A percentile compares a stretch with the other conserved stretches of the same genome.
These are phyloP conservation scores for Ctenicera cuprea DNA, from an alignment of 2,888 invertebrate genomes.

Conservation along the genomic window DNA sequence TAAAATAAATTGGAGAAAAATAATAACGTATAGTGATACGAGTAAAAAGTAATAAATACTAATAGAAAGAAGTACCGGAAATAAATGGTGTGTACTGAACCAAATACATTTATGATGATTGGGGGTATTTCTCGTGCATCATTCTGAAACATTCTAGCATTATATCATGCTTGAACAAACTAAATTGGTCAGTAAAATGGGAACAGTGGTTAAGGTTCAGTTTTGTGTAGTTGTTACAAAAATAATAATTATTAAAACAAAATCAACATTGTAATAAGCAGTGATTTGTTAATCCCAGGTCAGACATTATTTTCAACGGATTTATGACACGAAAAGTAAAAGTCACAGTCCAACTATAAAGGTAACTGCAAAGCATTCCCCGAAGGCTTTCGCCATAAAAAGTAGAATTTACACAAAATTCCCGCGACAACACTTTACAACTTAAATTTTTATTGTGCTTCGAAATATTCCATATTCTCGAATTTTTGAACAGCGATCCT, in stretches of 20 bases:
- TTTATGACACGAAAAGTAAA: slow-evolving; percentile 14
- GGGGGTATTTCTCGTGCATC: slow-evolving; percentile 23
- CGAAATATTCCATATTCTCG: not conserved
- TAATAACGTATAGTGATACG: not conserved
- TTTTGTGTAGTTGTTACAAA: not conserved
- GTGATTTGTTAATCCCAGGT: slow-evolving; percentile 6
- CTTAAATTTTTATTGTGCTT: slow-evolving; percentile 26
- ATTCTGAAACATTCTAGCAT: slow-evolving; percentile 5
- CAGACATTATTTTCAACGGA: not conserved
- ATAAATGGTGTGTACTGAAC: slow-evolving; percentile 13
- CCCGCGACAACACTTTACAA: slow-evolving; percentile 13
- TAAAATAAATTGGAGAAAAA: slow-evolving; percentile 1
- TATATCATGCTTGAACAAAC: slow-evolving; percentile 8
- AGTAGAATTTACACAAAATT: slow-evolving; percentile 7
- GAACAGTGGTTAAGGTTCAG: not conserved
- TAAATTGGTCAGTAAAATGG: slow-evolving; percentile 2
- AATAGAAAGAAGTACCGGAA: not conserved
- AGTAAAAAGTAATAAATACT: slow-evolving; percentile 13
- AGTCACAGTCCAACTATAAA: not conserved
- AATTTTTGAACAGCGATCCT: not conserved
- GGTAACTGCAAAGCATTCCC: slow-evolving; percentile 3
- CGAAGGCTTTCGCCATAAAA: slow-evolving; percentile 1
- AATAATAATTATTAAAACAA: not conserved
- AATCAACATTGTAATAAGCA: too few species aligned
- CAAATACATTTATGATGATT: slow-evolving; percentile 26